A percentile compares a stretch with the other conserved stretches of the same genome.
These are phyloP conservation scores for Chymomyza procnemis DNA, from an alignment of 2,888 invertebrate species.

Conservation along the genomic window DNA sequence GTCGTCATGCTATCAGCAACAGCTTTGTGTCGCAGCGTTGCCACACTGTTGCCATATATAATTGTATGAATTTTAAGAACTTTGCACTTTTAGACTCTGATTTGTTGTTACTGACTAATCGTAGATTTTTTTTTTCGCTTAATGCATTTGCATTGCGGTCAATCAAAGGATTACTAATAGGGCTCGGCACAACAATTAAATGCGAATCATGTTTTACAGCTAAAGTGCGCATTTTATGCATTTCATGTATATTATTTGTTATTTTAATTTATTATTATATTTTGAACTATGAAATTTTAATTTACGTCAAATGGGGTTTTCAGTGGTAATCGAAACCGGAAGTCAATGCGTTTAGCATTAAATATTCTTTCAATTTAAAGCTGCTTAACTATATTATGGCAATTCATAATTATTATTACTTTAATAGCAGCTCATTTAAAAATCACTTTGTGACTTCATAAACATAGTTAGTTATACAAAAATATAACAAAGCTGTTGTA, in stretches of 20 bases:
- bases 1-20: slow-evolving; percentile 1
- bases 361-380: neutral
- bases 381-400: slow-evolving; percentile 8
- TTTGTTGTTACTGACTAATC: neutral
- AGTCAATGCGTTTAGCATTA: neutral
- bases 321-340: neutral
- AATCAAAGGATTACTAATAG: neutral
- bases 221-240: neutral
- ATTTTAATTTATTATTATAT: neutral
- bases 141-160: neutral
- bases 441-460: neutral
- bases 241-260: neutral
- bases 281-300: neutral
- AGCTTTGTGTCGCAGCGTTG: slow-evolving; percentile 17
- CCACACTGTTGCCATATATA: neutral
- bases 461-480: neutral
- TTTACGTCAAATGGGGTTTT: neutral
- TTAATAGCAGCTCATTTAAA: neutral
- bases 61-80: neutral
- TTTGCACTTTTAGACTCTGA: neutral
- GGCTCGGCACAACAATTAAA: neutral
- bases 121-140: neutral
- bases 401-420: neutral
- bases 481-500: neutral
- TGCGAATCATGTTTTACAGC: neutral